Evolutionary conservation across 1,140 invertebrate species (phyloP), one percentile per base, ranked within the genome.

Genomic region (Sycophaga agraensis): DNA sequence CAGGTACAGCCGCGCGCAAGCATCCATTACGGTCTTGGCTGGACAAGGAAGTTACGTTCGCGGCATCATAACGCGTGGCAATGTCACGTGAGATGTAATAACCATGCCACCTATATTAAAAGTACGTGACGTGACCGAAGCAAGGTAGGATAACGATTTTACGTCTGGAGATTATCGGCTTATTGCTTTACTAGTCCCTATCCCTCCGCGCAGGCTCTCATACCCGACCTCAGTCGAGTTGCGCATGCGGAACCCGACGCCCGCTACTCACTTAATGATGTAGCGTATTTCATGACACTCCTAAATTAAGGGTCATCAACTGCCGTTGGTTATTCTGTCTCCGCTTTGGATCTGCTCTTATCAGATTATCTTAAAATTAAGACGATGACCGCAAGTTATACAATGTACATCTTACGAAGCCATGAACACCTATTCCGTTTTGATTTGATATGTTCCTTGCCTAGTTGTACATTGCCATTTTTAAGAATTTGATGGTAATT

Each of bases 81-180:
- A 46, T 46, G 22, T 46, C 19, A 46, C 43, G 43, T 22, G 43
- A 19, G 14, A 17, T 46, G 46, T 24, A 46, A 49, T 49, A 49
- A 49, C 24, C 46, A 19, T 19, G 9, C 19, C 31, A 31, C 26
- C 46, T 68, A 68, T 69, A 68, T 66, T 56, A 64, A 66, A 64
- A 46, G 56, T 66, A 66, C 63, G 64, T 64, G 64, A 66, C 64
- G 45, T 62, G 46, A 34, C 21, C 61, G 56, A 49, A 60, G 61
- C 51, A 19, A 57, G 50, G 58, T 40, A 62, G 58, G 60, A 66
- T 64, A 64, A 64, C n/a, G 26, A 49, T 63, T 62, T 61, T 64
- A 17, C 22, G 59, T 46, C 35, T 34, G 31, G 39, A 65, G 66
- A 69, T 69, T 69, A 69, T 68, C 64, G 65, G 66, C 64, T 68